Evolutionary conservation across 1,140 invertebrate species (phyloP).

Genomic region (Lepidurus apus): DNA sequence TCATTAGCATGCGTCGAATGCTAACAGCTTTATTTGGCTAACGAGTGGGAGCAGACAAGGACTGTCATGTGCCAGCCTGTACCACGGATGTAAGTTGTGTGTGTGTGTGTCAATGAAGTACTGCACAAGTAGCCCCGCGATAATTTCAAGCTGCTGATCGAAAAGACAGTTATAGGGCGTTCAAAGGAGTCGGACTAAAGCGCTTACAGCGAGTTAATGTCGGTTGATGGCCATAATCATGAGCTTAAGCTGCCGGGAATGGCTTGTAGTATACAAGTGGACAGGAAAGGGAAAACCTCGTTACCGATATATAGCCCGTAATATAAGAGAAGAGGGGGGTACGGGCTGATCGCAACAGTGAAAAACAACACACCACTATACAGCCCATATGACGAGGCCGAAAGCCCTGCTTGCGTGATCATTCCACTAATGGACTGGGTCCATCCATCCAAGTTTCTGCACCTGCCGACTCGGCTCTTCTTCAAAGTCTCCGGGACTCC

Average conservation of each 20-base stretch:
- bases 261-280: neutral
- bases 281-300: neutral
- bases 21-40: slow-evolving; percentile 10
- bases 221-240: slow-evolving; percentile 2
- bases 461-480: slow-evolving; percentile 10
- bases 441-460: slow-evolving; percentile 17
- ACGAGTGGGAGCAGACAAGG: neutral
- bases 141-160: neutral
- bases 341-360: neutral
- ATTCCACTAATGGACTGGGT: slow-evolving; percentile 4
- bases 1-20: slow-evolving; percentile 2
- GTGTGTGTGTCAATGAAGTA: neutral
- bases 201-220: neutral
- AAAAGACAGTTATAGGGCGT: neutral
- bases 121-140: neutral
- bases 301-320: neutral
- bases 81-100: neutral
- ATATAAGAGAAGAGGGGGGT: neutral
- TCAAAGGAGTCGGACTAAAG: neutral
- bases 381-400: neutral
- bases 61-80: neutral
- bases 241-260: neutral
- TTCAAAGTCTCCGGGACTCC: neutral
- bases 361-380: too few relatives aligned
- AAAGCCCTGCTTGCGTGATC: neutral